phyloP scores from a whole-genome alignment of 1,140 invertebrate species.

The Caenorhabditis latens region DNA sequence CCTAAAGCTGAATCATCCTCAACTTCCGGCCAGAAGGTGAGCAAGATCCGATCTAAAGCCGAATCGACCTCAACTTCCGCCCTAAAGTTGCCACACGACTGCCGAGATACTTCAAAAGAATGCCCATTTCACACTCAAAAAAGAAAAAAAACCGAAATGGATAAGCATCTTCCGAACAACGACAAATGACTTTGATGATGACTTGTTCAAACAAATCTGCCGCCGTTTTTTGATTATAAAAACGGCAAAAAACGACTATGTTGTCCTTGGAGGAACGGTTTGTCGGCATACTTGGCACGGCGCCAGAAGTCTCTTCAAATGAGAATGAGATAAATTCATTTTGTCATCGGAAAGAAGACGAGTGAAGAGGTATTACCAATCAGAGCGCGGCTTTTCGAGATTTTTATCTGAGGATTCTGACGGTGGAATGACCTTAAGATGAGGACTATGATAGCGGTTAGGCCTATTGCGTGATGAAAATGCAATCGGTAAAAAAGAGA shows the following conservation, averaged over 20 bases:
- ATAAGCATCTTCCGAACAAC: conserved; percentile 8
- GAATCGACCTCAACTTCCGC: too few relatives aligned
- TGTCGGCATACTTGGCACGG: conserved; percentile 54
- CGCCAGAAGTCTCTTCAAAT: conserved; percentile 46
- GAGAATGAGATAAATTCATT: conserved; percentile 44
- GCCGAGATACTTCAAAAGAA: too few relatives aligned
- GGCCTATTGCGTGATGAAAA: conserved; percentile 48
- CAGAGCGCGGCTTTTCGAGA: conserved; percentile 44
- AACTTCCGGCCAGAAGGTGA: too few relatives aligned
- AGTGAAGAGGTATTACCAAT: conserved; percentile 1
- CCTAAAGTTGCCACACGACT: too few relatives aligned
- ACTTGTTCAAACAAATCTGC: conserved; percentile 49
- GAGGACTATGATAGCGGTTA: conserved; percentile 49
- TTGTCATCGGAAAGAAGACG: not conserved
- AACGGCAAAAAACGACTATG: conserved; percentile 18
- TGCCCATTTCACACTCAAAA: too few relatives aligned
- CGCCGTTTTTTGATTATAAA: conserved; percentile 26
- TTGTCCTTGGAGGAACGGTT: conserved; percentile 23
- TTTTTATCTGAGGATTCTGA: conserved; percentile 33
- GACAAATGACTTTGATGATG: conserved; percentile 46
- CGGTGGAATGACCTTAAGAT: conserved; percentile 38
- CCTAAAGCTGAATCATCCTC: too few relatives aligned
- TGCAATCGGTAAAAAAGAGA: not conserved
- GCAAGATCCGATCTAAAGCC: too few relatives aligned
- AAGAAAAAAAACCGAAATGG: conserved; percentile 6